These are phyloP conservation scores for Rhinella marina DNA, from an alignment of 2,797 vertebrate species.

Conservation along the genomic window DNA sequence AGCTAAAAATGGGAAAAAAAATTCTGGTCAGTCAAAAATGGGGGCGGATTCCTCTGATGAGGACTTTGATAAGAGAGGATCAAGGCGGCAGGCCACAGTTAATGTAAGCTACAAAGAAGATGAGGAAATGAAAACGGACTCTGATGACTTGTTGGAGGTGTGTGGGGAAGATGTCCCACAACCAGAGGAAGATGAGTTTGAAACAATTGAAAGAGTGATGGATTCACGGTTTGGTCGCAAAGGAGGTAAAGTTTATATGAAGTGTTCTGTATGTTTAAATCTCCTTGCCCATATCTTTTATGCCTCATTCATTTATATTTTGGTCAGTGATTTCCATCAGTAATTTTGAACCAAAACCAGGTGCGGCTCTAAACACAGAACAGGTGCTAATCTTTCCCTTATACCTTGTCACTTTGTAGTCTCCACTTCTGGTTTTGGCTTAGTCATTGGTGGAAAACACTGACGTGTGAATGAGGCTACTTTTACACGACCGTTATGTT, in stretches of 20 bases:
- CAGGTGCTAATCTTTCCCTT: too few species aligned
- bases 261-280: too few species aligned
- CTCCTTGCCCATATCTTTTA: too few species aligned
- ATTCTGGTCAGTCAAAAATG: conserved; percentile 82
- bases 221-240: conserved; percentile 88
- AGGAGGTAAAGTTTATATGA: conserved; percentile 82
- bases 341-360: too few species aligned
- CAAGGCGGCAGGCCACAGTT: conserved; percentile 94
- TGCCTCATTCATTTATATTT: too few species aligned
- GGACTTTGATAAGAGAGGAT: conserved; percentile 88
- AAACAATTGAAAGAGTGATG: conserved; percentile 97
- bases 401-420: too few species aligned
- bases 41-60: conserved; percentile 85
- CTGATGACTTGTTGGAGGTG: conserved; percentile 94
- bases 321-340: too few species aligned
- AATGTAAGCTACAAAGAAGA: conserved; percentile 98
- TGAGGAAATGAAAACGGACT: conserved; percentile 97
- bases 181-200: conserved; percentile 96
- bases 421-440: too few species aligned
- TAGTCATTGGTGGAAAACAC: too few species aligned
- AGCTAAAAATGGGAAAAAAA: conserved; percentile 90
- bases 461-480: too few species aligned
- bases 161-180: conserved; percentile 95
- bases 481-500: too few species aligned
- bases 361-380: too few species aligned